Evolutionary conservation across 2,113 vertebrate species (phyloP).

Genomic region (Hippopotamus amphibius): DNA sequence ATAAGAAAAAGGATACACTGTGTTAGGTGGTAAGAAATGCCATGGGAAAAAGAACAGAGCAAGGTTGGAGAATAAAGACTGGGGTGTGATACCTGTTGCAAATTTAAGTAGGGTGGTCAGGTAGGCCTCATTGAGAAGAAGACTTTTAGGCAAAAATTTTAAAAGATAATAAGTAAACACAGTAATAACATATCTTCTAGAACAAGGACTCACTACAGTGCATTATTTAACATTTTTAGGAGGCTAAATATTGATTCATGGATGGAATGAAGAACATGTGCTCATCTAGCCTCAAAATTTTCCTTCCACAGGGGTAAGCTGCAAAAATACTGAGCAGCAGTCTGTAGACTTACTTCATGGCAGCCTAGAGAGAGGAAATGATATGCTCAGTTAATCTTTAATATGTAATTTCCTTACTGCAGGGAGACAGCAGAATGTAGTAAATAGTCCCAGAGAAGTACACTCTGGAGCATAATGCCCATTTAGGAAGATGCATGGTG

Average conservation of each 20-base stretch:
- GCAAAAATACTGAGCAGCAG: background rate
- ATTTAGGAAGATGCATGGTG: background rate
- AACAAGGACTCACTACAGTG: background rate
- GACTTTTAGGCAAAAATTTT: background rate
- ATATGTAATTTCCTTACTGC: conserved; percentile 53
- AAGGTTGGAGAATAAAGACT: background rate
- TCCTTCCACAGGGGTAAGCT: background rate
- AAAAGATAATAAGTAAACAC: background rate
- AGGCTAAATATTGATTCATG: background rate
- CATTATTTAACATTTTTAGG: background rate
- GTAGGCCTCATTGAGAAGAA: background rate
- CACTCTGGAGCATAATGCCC: background rate
- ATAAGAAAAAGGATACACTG: background rate
- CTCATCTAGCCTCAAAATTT: background rate
- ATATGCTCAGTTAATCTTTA: conserved; percentile 66
- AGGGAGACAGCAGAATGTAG: background rate
- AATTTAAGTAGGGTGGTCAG: background rate
- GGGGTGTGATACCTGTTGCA: background rate
- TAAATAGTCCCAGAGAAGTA: background rate
- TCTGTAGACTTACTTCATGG: background rate
- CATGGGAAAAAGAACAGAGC: background rate
- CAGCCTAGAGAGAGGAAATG: conserved; percentile 26
- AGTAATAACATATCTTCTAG: background rate
- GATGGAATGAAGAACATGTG: background rate
- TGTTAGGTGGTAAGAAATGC: background rate